Evolutionary conservation across 2,797 vertebrate species (phyloP).

Genomic region (Microctenopoma steveboyesi): DNA sequence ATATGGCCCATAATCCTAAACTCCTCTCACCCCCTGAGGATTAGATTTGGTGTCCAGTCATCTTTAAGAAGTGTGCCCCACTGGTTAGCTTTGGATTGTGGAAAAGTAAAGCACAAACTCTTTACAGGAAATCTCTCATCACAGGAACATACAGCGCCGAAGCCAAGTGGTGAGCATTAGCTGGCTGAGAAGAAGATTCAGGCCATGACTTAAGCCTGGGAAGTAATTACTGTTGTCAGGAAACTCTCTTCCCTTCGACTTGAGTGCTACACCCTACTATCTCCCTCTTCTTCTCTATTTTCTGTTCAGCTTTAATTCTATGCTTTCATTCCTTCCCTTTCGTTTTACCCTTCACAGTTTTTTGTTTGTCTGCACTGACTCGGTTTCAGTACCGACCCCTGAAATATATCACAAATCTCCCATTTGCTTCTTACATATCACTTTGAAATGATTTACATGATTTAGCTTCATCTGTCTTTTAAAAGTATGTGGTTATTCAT

Average conservation of each 20-base stretch:
- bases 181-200: constrained; percentile 62
- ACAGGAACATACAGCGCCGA: constrained; percentile 45
- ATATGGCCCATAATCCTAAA: constrained; percentile 73
- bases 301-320: constrained; percentile 32
- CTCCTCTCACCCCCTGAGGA: constrained; percentile 62
- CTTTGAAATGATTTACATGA: no score
- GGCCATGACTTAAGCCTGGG: constrained; percentile 62
- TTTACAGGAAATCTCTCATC: constrained; percentile 65
- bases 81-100: constrained; percentile 52
- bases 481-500: no score
- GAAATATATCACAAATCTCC: no score
- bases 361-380: constrained; percentile 15
- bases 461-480: constrained; percentile 20
- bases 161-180: constrained; percentile 48
- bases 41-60: constrained; percentile 67
- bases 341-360: background rate
- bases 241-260: constrained; percentile 35
- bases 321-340: constrained; percentile 19
- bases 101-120: constrained; percentile 58
- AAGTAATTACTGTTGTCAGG: constrained; percentile 73
- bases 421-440: no score
- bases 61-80: constrained; percentile 64
- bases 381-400: background rate
- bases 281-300: background rate
- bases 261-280: background rate